A percentile compares a stretch with the other conserved stretches of the same genome.
Conservation (phyloP, 2,797 vertebrate species). For the Myotis vivesi region DNA sequence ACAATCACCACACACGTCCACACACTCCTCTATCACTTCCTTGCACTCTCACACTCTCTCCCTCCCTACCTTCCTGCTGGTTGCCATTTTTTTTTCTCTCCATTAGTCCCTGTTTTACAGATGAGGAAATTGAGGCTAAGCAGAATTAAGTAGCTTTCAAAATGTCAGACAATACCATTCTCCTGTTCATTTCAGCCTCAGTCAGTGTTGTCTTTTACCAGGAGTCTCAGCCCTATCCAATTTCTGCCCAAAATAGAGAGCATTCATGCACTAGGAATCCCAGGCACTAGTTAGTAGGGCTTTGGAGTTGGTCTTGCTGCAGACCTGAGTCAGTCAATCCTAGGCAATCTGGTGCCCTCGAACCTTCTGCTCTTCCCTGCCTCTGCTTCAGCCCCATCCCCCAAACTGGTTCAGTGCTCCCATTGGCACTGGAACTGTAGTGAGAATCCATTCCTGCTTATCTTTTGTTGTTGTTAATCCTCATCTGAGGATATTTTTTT, state of each 20-base stretch:
- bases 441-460: background rate
- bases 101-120: constrained; percentile 48
- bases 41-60: too few relatives aligned
- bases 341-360: background rate
- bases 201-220: background rate
- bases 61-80: too few relatives aligned
- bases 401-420: background rate
- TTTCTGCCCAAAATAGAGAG: background rate
- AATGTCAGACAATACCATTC: background rate
- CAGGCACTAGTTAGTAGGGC: background rate
- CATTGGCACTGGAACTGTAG: background rate
- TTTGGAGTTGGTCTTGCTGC: background rate
- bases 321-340: background rate
- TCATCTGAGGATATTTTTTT: background rate
- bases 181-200: background rate
- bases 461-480: background rate
- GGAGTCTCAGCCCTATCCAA: background rate
- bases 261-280: background rate
- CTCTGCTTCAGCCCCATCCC: background rate
- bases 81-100: too few relatives aligned
- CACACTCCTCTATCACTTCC: too few relatives aligned
- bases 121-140: background rate
- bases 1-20: too few relatives aligned
- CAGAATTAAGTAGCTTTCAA: constrained; percentile 14
- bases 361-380: background rate